Conservation (phyloP, 2,797 vertebrate species). For the Diglossa cyanea region DNA sequence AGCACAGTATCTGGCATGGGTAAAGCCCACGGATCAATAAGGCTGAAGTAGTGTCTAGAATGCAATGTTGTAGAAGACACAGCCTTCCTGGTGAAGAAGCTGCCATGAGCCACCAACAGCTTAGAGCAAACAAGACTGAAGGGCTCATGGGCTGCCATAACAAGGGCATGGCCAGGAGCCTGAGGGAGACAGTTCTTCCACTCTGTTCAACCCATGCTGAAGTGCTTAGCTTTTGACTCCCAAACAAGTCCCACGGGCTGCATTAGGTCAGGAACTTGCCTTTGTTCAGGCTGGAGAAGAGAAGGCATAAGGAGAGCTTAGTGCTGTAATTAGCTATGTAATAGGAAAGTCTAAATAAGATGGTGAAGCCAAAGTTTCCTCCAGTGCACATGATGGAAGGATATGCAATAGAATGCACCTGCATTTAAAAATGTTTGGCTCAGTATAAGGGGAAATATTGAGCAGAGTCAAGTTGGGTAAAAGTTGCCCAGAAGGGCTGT, state of each 20-base stretch:
- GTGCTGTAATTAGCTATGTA: not conserved
- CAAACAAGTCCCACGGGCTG: not conserved
- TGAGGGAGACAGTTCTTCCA: not conserved
- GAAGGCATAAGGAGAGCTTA: not conserved
- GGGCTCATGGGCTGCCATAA: not conserved
- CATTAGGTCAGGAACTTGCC: not conserved
- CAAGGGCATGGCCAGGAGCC: not conserved
- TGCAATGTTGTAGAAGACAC: accelerated
- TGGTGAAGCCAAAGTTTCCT: not conserved
- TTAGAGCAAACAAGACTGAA: not conserved
- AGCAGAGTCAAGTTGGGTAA: not conserved
- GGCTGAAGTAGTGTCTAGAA: not conserved
- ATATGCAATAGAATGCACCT: not conserved
- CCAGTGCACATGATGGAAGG: not conserved
- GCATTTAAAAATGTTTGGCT: not conserved
- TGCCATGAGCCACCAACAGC: not conserved
- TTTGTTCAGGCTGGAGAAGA: not conserved
- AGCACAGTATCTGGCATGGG: not conserved
- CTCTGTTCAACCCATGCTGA: not conserved
- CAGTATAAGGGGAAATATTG: not conserved
- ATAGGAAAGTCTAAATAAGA: not conserved
- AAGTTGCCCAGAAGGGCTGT: not conserved
- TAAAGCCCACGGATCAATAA: not conserved
- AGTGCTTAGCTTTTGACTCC: not conserved
- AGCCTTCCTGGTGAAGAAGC: not conserved